Evolutionary conservation across 2,888 invertebrate genomes (phyloP), one percentile per base, ranked within the genome.

Genomic region (Chelonus formosanus): DNA sequence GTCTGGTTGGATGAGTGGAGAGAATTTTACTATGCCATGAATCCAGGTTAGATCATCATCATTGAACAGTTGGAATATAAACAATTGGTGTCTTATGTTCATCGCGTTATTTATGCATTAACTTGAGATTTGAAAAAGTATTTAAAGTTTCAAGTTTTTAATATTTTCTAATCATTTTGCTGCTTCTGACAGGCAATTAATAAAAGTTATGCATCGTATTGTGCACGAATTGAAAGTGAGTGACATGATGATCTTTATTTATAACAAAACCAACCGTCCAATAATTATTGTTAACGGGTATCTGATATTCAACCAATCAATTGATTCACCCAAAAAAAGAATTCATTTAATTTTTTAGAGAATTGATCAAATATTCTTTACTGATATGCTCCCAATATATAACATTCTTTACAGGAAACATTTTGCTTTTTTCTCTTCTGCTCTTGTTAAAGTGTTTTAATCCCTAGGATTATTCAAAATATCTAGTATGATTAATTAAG

Each of bases 1-100:
- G 99, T 99, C 81, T 99, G 99, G 99, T 94, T 99, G 93, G 99
- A 98, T 90, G 97, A 98, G 86, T 98, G 98, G 95, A 93, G 96
- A 86, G 96, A 96, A 88, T 97, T 97, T 92, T 97, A 96, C 91
- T 97, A 96, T 92, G 95, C 95, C 87, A 96, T 97, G 94, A 97
- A 96, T 87, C 94, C 96, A 94, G 96, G 96, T 96, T 92, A 84
- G 84, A 78, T 58, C 43, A 62, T 44, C 48, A 59, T 50, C 35
- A 59, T 59, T 40, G 59, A 47, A 58, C 58, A 58, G 48, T 50
- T 50, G 52, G 32, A 8, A 32, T n/a, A 47, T 36, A 53, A 57
- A 61, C 56, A 45, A 64, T 59, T 66, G 56, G 55, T 56, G 52
- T 65, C 63, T 52, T 57, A 32, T 57, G 44, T 44, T 57, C 44